Conservation (phyloP, 2,888 invertebrate genomes). For the Melanophora roralis region DNA sequence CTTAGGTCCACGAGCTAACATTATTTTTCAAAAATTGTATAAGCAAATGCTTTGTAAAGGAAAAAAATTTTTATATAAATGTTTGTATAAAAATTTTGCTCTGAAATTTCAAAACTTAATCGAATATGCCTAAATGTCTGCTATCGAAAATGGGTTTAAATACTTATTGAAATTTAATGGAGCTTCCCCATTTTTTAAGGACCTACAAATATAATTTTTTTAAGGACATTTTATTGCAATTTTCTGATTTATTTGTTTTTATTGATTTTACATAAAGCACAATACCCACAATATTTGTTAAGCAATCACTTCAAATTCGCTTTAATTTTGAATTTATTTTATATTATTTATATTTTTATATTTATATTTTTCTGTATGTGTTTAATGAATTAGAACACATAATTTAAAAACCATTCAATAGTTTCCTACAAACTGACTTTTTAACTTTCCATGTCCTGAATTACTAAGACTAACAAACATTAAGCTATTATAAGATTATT, state of each 20-base stretch:
- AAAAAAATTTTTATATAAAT: too few species aligned
- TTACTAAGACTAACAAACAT: constrained; percentile 15
- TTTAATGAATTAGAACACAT: constrained; percentile 29
- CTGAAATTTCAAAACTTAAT: too few species aligned
- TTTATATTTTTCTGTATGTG: neutral
- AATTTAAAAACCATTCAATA: constrained; percentile 2
- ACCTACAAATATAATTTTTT: too few species aligned
- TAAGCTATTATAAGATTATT: neutral
- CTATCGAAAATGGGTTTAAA: too few species aligned
- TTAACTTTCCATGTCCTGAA: neutral
- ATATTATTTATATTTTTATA: neutral
- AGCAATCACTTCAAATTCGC: constrained; percentile 5
- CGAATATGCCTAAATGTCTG: too few species aligned
- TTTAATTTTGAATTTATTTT: neutral
- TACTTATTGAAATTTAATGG: too few species aligned
- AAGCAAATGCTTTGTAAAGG: too few species aligned
- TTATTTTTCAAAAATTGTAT: too few species aligned
- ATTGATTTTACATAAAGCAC: constrained; percentile 57
- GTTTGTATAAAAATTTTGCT: too few species aligned
- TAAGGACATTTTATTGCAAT: too few species aligned
- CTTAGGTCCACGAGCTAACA: neutral
- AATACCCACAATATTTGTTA: constrained; percentile 44
- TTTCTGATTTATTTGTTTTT: too few species aligned
- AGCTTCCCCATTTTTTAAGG: too few species aligned
- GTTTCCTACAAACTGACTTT: neutral